These are phyloP conservation scores for Paratrypauchen microcephalus DNA, from an alignment of 2,797 vertebrate genomes.

Conservation along the genomic window DNA sequence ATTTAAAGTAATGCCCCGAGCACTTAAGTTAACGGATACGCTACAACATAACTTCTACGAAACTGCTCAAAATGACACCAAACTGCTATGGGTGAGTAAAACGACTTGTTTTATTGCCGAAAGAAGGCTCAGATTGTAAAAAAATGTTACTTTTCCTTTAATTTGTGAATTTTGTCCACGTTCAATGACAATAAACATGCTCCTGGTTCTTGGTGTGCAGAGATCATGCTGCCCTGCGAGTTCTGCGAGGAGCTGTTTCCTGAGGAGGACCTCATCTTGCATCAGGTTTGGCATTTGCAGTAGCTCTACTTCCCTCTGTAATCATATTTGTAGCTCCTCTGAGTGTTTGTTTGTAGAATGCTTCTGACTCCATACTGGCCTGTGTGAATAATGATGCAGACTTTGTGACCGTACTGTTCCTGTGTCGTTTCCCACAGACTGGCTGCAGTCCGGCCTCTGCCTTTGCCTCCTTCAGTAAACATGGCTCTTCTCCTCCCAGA, in stretches of 20 bases:
- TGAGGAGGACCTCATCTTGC: constrained; percentile 92
- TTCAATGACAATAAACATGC: no score
- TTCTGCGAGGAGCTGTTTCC: constrained; percentile 97
- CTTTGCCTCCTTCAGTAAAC: constrained; percentile 86
- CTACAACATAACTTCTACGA: no score
- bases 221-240: constrained; percentile 91
- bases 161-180: no score
- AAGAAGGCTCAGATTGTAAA: no score
- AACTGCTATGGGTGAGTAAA: no score
- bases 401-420: not conserved
- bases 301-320: not conserved
- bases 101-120: no score
- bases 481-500: constrained; percentile 70
- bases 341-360: not conserved
- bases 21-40: no score
- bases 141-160: no score
- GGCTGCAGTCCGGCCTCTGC: constrained; percentile 89
- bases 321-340: not conserved
- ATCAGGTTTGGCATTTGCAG: constrained; percentile 81
- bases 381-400: no score
- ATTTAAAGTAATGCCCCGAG: no score
- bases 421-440: constrained; percentile 77
- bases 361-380: no score
- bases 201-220: constrained; percentile 24
- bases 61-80: no score